Evolutionary conservation across 1,140 invertebrate genomes (phyloP), one percentile per base, ranked within the genome.

Genomic region (Triops longicaudatus): DNA sequence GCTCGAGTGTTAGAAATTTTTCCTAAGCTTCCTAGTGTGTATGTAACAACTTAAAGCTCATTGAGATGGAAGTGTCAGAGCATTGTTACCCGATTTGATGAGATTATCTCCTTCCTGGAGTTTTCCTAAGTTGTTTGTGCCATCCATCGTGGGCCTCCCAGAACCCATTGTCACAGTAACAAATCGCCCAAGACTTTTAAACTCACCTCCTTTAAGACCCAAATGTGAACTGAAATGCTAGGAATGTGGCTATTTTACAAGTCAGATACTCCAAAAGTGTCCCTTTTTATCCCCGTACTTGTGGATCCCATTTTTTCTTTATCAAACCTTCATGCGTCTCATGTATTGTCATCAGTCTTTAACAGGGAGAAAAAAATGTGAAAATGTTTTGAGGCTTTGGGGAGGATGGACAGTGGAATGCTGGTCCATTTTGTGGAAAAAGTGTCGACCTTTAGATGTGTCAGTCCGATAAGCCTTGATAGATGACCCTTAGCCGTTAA

Each of bases 221-320:
- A 63, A 63, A 63, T 63, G 22, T 17, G 50, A 63, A 63, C 50
- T 17, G 50, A 63, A 63, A 63, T 63, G 50, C 22, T 14, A 63
- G 50, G 50, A 63, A 63, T 63, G 50, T 22, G 14, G 50, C 10
- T 63, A 63, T 22, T 63, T 63, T 63, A 63, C 50, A 63, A 63
- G 50, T 63, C 50, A 63, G 50, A 63, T 63, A 63, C 10, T 63
- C n/a, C 50, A 63, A 63, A 63, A n/a, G 50, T 37, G 50, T 22
- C 50, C 14, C 17, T 63, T 63, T 63, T 22, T 9, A 63, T 22
- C 17, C 17, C 50, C 10, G 5, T 2, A 37, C 31, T 37, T 2
- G 31, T 37, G 31, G 31, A 7, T 7, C 31, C n/a, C n/a, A n/a
- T n/a, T n/a, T 2, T 37, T 37, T 37, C 31, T 37, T 37, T 37